A percentile compares a stretch with the other conserved stretches of the same genome.
Conservation (phyloP, 1,140 invertebrate genomes). For the Drosophila pruinosa region DNA sequence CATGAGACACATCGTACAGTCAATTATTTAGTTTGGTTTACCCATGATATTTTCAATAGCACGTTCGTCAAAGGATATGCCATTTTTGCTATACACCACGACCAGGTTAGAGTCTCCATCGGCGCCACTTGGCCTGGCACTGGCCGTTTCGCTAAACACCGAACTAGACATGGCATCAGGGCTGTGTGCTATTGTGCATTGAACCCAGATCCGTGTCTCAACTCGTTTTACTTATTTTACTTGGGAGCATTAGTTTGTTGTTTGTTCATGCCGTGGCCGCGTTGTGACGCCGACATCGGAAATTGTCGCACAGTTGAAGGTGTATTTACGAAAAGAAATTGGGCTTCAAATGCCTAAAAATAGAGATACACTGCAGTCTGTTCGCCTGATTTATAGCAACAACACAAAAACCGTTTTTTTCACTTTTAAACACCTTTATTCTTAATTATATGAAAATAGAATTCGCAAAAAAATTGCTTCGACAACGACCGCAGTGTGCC, state of each 20-base stretch:
- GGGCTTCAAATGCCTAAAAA: slow-evolving; percentile 14
- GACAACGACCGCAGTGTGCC: slow-evolving; percentile 42
- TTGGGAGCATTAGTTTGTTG: slow-evolving; percentile 55
- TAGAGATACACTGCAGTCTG: slow-evolving; percentile 7
- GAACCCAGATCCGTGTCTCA: not conserved
- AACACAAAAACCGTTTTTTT: slow-evolving; percentile 21
- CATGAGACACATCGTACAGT: not conserved
- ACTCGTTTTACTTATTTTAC: slow-evolving; percentile 7
- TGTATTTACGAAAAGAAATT: slow-evolving; percentile 3
- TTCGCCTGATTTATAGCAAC: not conserved
- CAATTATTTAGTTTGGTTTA: slow-evolving; percentile 77
- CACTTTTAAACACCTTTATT: slow-evolving; percentile 45
- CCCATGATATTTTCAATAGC: slow-evolving; percentile 88
- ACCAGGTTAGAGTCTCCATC: slow-evolving; percentile 84
- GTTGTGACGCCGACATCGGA: slow-evolving; percentile 69
- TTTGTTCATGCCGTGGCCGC: slow-evolving; percentile 55
- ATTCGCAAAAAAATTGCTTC: slow-evolving; percentile 56
- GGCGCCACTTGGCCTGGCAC: slow-evolving; percentile 41
- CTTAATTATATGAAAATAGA: slow-evolving; percentile 61
- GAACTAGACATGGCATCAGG: slow-evolving; percentile 70
- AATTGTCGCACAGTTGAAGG: not conserved
- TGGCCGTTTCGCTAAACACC: slow-evolving; percentile 68
- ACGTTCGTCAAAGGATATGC: slow-evolving; percentile 88
- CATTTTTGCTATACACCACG: slow-evolving; percentile 89
- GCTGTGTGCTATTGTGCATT: slow-evolving; percentile 32